Base-by-base conservation (phyloP, 2,888 invertebrate species). In the Muschampia plurimacula region DNA sequence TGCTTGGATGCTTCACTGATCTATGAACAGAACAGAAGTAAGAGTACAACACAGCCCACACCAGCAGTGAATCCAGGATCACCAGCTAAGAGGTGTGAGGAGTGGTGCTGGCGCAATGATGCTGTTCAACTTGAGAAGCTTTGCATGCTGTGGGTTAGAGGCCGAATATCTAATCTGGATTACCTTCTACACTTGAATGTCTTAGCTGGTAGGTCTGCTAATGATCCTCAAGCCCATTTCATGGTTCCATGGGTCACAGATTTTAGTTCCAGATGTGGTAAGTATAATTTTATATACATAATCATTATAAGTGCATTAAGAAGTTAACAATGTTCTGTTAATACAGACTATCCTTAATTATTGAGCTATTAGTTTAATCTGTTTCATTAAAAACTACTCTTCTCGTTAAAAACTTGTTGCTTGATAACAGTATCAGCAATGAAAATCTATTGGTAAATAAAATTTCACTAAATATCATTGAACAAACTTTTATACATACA, bases 241-340 rank as follows among this genome's bases (percentile, higher is more conserved):
- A 97, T 99, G 75, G 96, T 99, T 86, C 99, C 99, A 0, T 99
- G 99, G 99, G 98, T 99, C 0, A 98, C 97, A 41, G 99, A 99
- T 92, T 99, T 99, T 86, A 93, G 96, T 13, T 96, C 96, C 0
- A 95, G 97, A 79, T 97, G 96, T 87, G 98, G 98, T 76, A 95
- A 89, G 86, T 79, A 12, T 15, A 6, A 8, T 12, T 4, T 10
- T 46, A 12, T 12, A 12, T 12, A 12, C 9, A 41, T 9, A 41
- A 41, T 41, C 6, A 41, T 41, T 7, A 4, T 4, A 32, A 32
- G 32, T 32, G 1, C 32, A 32, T 32, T 32, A 32, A 32, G 32
- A 32, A 32, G 32, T 32, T 32, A 32, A 32, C 4, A 2, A 32
- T 32, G 32, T 32, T 32, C 32, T 32, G 32, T 32, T 32, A 32